Evolutionary conservation across 2,797 vertebrate genomes (phyloP).

Genomic region (Potorous gilbertii): DNA sequence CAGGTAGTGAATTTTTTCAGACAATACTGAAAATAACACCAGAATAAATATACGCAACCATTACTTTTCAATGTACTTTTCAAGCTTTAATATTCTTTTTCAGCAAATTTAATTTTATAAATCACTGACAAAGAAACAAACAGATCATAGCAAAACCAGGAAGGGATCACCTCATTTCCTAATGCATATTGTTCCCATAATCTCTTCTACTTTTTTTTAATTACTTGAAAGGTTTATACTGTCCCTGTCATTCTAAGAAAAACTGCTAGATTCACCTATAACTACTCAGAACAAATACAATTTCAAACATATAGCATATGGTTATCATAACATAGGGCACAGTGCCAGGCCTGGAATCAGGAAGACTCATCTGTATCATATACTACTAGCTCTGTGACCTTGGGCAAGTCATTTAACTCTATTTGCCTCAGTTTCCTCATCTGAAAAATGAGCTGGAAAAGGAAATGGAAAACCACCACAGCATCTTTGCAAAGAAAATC

Average conservation of each 20-base stretch:
- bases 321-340: background rate
- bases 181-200: background rate
- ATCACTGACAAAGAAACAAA: slow-evolving; percentile 34
- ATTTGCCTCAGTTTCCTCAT: background rate
- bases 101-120: background rate
- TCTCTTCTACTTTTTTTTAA: background rate
- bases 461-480: background rate
- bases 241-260: background rate
- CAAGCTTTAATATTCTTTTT: slow-evolving; percentile 2
- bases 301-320: background rate
- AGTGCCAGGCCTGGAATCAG: background rate
- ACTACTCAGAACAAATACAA: background rate
- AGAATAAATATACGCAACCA: slow-evolving; percentile 10
- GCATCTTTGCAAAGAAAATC: background rate
- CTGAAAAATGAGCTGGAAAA: background rate
- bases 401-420: too few species aligned
- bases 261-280: background rate
- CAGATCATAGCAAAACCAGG: background rate
- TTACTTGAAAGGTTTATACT: background rate
- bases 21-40: background rate
- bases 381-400: too few species aligned
- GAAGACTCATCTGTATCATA: too few species aligned
- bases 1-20: slow-evolving; percentile 37
- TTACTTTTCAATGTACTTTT: background rate
- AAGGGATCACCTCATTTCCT: background rate